Evolutionary conservation across 1,140 invertebrate species (phyloP).

Genomic region (Pseudomyrmex concolor): DNA sequence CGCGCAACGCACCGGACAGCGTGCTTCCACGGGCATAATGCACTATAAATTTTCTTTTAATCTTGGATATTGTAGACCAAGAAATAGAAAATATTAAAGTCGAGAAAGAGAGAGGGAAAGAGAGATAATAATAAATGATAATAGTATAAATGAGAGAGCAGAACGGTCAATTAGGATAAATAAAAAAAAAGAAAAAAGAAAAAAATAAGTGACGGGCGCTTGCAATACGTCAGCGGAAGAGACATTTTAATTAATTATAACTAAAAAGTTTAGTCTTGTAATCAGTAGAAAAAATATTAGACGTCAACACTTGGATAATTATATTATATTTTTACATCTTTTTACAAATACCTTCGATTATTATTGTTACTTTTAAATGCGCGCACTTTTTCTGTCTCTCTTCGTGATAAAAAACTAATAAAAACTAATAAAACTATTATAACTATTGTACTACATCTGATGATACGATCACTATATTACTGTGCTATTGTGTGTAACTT

Average conservation of each 20-base stretch:
- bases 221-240: slow-evolving; percentile 56
- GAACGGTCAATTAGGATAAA: background rate
- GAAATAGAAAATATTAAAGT: slow-evolving; percentile 76
- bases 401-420: no score
- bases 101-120: slow-evolving; percentile 16
- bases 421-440: no score
- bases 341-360: no score
- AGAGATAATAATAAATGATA: background rate
- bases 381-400: no score
- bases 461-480: no score
- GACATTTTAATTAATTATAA: slow-evolving; percentile 74
- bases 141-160: slow-evolving; percentile 10
- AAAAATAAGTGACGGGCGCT: slow-evolving; percentile 23
- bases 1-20: slow-evolving; percentile 47
- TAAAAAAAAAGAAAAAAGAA: slow-evolving; percentile 21
- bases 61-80: slow-evolving; percentile 73
- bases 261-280: slow-evolving; percentile 68
- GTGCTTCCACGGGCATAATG: slow-evolving; percentile 57
- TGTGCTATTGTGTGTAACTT: no score
- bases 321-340: background rate
- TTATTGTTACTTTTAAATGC: no score
- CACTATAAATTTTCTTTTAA: slow-evolving; percentile 82
- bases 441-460: no score
- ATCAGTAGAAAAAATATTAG: slow-evolving; percentile 14
- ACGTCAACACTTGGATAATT: slow-evolving; percentile 21